Base-by-base conservation (phyloP, 2,888 invertebrate genomes). In the Amphiduros pacificus region DNA sequence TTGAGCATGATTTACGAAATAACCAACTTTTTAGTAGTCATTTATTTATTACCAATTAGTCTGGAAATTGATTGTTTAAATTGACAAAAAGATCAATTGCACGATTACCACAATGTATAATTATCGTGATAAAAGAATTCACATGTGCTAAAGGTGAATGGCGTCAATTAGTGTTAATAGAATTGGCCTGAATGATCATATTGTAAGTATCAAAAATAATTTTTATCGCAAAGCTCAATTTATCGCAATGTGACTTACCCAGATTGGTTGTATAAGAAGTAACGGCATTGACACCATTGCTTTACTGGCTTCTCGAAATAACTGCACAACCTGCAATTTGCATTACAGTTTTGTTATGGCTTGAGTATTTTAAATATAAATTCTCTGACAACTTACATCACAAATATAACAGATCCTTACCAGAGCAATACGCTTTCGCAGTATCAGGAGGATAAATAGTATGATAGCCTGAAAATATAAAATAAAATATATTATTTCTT, bases 361-460 rank as follows among this genome's bases (percentile, higher is more conserved):
- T 24, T 4, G n/a, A n/a, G n/a, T n/a, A 44, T 9, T 36, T 36
- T 44, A 22, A 17, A 20, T 44, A n/a, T 9, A 44, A n/a, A 44
- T 44, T 11, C 20, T 44, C 17, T 36, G 9, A 9, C 17, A 36
- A 11, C 36, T 36, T 36, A 11, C 11, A 17, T 36, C 17, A 11
- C 11, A 36, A 11, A 11, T 44, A 22, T 44, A 22, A 5, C 4
- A 4, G 44, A 20, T 41, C 66, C 73, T 68, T 64, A 77, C 77
- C 65, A 77, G 63, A 9, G 66, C 63, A 29, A 77, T 74, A 55
- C 76, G 66, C 28, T 72, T 74, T 27, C 76, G 62, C 66, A 78
- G 60, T n/a, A 75, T 70, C 17, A 78, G 63, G 28, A 78, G 60
- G 17, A 78, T 22, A 27, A 64, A 44, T 20, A 58, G 51, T 20